A percentile compares a stretch with the other conserved stretches of the same genome.
These are phyloP conservation scores for Chrysochloris asiatica DNA, from an alignment of 2,113 vertebrate species.

Conservation along the genomic window DNA sequence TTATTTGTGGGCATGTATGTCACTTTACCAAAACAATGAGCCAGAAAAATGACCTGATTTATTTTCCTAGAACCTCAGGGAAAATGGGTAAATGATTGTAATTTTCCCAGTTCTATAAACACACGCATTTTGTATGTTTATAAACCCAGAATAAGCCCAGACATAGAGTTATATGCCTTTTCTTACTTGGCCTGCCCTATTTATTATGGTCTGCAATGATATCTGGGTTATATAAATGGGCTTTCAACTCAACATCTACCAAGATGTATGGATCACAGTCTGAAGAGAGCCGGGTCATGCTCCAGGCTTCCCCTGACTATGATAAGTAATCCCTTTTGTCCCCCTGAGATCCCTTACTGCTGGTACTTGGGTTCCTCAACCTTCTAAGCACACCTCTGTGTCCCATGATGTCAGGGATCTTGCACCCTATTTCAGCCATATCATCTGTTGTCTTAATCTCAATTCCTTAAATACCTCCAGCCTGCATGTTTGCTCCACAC, in stretches of 20 bases:
- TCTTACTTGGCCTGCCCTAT: not conserved
- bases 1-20: not conserved
- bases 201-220: not conserved
- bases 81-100: not conserved
- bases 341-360: not conserved
- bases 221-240: not conserved
- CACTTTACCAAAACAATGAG: not conserved
- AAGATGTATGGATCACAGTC: not conserved
- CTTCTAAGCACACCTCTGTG: not conserved
- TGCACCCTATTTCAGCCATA: not conserved
- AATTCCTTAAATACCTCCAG: not conserved
- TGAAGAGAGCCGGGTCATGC: not conserved
- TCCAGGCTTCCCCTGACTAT: not conserved
- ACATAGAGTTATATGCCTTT: not conserved
- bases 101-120: not conserved
- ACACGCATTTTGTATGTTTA: conserved; percentile 13
- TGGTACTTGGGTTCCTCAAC: not conserved
- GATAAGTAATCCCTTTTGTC: not conserved
- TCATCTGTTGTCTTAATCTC: not conserved
- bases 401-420: not conserved
- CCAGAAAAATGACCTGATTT: not conserved
- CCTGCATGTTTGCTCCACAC: not conserved
- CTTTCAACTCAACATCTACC: not conserved
- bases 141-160: not conserved
- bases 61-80: conserved; percentile 9